A percentile compares a stretch with the other conserved stretches of the same genome.
Evolutionary conservation across 2,888 invertebrate species (phyloP).

Genomic region (Euclidia mi): DNA sequence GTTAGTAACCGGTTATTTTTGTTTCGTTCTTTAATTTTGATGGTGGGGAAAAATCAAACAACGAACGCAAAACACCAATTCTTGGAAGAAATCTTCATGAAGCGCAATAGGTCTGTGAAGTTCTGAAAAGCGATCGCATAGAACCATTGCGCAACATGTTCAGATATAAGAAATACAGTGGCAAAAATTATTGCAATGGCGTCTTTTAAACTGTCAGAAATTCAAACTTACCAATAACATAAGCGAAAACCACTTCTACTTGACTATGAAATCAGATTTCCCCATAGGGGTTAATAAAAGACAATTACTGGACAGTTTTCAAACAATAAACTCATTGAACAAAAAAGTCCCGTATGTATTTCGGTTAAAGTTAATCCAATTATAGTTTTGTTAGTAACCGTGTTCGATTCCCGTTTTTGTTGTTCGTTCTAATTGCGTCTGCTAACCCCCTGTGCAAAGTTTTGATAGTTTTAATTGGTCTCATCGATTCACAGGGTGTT

Average conservation of each 20-base stretch:
- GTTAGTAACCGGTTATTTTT: no score
- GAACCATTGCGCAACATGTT: no score
- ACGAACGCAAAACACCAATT: no score
- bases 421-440: conserved; percentile 65
- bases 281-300: conserved; percentile 11
- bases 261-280: conserved; percentile 17
- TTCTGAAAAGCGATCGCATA: no score
- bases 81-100: no score
- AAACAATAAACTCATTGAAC: conserved; percentile 31
- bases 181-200: no score
- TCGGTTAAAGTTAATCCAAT: conserved; percentile 51
- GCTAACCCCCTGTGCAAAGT: conserved; percentile 48
- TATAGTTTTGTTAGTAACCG: conserved; percentile 54
- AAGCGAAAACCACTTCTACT: not conserved
- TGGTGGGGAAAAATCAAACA: no score
- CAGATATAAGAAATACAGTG: no score
- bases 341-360: conserved; percentile 45
- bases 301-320: not conserved
- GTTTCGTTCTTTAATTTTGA: no score
- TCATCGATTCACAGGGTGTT: conserved; percentile 42
- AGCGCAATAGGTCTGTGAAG: no score
- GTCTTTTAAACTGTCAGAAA: no score
- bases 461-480: conserved; percentile 55
- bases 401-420: conserved; percentile 67
- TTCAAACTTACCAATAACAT: no score